phyloP scores from a whole-genome alignment of 2,113 vertebrate species.

The Boulengeromyrus knoepffleri region DNA sequence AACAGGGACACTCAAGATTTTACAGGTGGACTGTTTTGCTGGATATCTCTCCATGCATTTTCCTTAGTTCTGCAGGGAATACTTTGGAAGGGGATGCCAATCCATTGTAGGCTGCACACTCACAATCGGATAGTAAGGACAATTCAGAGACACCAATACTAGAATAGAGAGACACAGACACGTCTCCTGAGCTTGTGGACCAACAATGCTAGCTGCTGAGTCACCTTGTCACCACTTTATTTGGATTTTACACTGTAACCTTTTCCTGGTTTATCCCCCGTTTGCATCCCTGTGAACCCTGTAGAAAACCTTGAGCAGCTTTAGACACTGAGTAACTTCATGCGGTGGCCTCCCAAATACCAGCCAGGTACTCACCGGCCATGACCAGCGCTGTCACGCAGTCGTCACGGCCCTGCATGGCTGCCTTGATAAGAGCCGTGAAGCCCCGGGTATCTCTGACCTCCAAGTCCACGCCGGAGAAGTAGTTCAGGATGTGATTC shows the following conservation, averaged over 20 bases:
- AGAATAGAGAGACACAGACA: neutral
- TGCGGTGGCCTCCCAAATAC: neutral
- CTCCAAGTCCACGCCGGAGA: conserved; percentile 61
- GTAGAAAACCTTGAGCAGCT: neutral
- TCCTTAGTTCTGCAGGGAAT: too few relatives aligned
- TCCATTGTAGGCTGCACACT: neutral
- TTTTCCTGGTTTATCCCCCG: neutral
- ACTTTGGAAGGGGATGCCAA: neutral
- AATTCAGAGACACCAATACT: neutral
- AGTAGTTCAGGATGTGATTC: conserved; percentile 79
- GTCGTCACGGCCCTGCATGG: conserved; percentile 61
- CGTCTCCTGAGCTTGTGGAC: neutral
- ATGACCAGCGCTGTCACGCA: conserved; percentile 70
- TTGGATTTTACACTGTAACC: neutral
- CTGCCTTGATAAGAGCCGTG: conserved; percentile 81
- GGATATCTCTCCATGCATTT: neutral
- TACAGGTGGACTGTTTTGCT: neutral
- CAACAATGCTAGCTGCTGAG: neutral
- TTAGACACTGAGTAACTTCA: neutral
- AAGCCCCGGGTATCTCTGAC: conserved; percentile 68
- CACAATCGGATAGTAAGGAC: neutral
- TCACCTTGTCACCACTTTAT: neutral
- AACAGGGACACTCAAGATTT: neutral
- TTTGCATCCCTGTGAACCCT: neutral
- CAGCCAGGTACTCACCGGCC: conserved; percentile 60